A percentile compares a stretch with the other conserved stretches of the same genome.
Conservation (phyloP, 1,140 invertebrate genomes). For the Oedothorax gibbosus region DNA sequence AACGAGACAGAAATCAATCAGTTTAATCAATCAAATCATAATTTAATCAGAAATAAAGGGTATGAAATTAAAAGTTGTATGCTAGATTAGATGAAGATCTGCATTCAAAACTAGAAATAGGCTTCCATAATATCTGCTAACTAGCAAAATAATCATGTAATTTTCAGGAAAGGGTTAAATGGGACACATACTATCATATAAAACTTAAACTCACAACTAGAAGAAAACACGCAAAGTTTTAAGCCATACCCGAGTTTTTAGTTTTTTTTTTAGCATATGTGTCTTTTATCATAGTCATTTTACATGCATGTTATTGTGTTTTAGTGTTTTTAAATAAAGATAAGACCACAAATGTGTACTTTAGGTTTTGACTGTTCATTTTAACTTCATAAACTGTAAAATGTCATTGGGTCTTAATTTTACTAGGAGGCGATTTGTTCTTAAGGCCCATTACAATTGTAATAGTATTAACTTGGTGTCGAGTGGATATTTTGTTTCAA, state of each 20-base stretch:
- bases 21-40: too few species aligned
- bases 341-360: background rate
- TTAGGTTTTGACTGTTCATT: background rate
- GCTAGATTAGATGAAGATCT: too few species aligned
- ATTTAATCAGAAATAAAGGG: too few species aligned
- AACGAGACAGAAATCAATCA: too few species aligned
- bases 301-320: slow-evolving; percentile 48
- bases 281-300: slow-evolving; percentile 48
- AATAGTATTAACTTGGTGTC: slow-evolving; percentile 55
- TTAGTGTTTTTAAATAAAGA: slow-evolving; percentile 34
- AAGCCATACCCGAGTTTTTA: slow-evolving; percentile 42
- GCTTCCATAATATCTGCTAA: too few species aligned
- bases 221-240: slow-evolving; percentile 50
- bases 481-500: slow-evolving; percentile 52
- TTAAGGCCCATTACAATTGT: slow-evolving; percentile 28
- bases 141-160: too few species aligned
- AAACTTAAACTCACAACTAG: slow-evolving; percentile 46
- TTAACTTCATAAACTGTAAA: background rate
- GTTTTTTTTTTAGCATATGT: slow-evolving; percentile 46
- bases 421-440: slow-evolving; percentile 18
- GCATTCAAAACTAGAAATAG: too few species aligned
- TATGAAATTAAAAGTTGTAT: too few species aligned
- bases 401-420: slow-evolving; percentile 2
- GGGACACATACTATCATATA: slow-evolving; percentile 3
- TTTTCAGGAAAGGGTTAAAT: too few species aligned